These are phyloP conservation scores for Enoplosus armatus DNA, from an alignment of 2,797 vertebrate species.

Conservation along the genomic window DNA sequence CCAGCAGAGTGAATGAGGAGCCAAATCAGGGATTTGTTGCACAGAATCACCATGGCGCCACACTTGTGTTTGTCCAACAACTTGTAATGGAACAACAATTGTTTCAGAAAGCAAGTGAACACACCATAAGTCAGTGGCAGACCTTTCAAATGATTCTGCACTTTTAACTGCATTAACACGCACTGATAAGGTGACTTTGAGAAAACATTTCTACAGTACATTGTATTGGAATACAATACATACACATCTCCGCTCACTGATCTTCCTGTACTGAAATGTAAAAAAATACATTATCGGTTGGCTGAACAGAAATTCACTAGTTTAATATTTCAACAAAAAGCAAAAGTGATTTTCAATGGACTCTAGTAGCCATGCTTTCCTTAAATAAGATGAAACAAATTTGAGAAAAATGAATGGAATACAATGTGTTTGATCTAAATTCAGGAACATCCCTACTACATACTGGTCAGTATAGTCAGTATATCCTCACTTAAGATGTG, in stretches of 20 bases:
- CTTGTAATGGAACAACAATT: conserved; percentile 15
- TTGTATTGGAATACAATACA: neutral
- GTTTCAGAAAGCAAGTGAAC: conserved; percentile 15
- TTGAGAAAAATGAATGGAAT: neutral
- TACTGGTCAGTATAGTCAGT: neutral
- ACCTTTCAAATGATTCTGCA: neutral
- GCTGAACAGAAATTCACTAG: neutral
- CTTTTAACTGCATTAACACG: neutral
- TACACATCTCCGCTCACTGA: neutral
- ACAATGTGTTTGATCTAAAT: neutral
- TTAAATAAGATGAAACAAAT: neutral
- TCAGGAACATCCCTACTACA: neutral
- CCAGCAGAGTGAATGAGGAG: conserved; percentile 36
- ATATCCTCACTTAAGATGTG: neutral
- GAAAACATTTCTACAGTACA: neutral
- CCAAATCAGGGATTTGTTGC: conserved; percentile 51
- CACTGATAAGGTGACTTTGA: neutral
- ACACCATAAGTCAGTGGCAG: neutral
- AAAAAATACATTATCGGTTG: neutral
- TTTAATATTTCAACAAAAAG: neutral
- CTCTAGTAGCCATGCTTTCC: neutral
- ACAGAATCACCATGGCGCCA: conserved; percentile 30
- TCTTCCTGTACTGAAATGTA: neutral
- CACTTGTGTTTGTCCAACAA: conserved; percentile 32
- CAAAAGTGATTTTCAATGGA: neutral